These are phyloP conservation scores for Campoletis raptor DNA, from an alignment of 2,888 invertebrate species.

Conservation along the genomic window DNA sequence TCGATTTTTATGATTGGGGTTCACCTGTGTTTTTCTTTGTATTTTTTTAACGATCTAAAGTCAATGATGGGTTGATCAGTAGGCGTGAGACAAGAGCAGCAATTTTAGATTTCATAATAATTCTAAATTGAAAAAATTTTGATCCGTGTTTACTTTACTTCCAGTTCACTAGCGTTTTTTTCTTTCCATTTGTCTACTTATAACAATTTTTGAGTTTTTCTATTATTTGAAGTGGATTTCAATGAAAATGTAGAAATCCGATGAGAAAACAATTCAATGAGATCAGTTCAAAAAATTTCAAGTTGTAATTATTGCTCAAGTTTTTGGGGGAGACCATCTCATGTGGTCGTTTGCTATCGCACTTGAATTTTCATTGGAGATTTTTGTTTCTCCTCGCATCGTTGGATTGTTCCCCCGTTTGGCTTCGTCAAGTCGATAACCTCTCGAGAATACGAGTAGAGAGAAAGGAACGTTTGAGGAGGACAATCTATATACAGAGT, in stretches of 20 bases:
- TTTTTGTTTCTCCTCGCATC: constrained; percentile 21
- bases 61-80: background rate
- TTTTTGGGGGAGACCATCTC: background rate
- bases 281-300: no score
- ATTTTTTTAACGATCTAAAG: background rate
- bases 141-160: background rate
- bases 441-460: constrained; percentile 48
- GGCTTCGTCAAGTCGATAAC: constrained; percentile 55
- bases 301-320: background rate
- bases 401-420: constrained; percentile 32
- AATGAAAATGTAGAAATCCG: no score
- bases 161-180: no score
- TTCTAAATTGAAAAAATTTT: no score
- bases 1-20: background rate
- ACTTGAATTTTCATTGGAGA: background rate
- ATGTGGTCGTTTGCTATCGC: background rate
- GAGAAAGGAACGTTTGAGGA: constrained; percentile 45
- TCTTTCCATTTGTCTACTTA: no score
- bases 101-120: background rate
- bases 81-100: background rate
- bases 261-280: no score
- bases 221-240: no score
- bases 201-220: no score
- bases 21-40: background rate
- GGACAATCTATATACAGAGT: constrained; percentile 18